These are phyloP conservation scores for Phocoena sinus DNA, from an alignment of 2,113 vertebrate species.

Conservation along the genomic window DNA sequence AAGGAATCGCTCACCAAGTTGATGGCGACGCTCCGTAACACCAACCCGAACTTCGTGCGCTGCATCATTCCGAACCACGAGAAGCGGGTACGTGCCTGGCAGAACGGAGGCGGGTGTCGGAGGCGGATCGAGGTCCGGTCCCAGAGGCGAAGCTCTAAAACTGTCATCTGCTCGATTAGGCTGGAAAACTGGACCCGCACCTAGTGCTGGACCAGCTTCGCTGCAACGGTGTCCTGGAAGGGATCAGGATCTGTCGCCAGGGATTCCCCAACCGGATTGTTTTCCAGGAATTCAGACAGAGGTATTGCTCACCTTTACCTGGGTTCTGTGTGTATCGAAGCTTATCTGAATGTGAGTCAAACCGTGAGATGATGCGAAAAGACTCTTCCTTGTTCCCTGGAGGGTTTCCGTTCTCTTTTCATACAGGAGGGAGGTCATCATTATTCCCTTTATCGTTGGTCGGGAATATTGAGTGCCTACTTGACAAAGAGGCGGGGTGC, in stretches of 20 bases:
- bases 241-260: slow-evolving; percentile 97
- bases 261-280: slow-evolving; percentile 98
- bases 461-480: not conserved
- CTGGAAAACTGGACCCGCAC: slow-evolving; percentile 96
- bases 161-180: slow-evolving; percentile 77
- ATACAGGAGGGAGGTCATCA: not conserved
- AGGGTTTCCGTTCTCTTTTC: not conserved
- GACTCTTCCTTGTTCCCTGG: not conserved
- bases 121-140: fast-evolving
- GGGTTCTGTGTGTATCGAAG: not conserved
- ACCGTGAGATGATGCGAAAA: not conserved
- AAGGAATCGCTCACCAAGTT: slow-evolving; percentile 97
- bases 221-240: slow-evolving; percentile 96
- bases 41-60: slow-evolving; percentile 98
- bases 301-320: slow-evolving; percentile 78
- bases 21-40: slow-evolving; percentile 98
- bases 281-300: slow-evolving; percentile 99
- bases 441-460: not conserved
- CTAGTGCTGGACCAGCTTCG: slow-evolving; percentile 96
- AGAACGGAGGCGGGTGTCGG: fast-evolving
- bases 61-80: slow-evolving; percentile 99
- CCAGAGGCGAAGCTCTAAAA: not conserved
- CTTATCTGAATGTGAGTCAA: not conserved
- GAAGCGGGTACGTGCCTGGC: slow-evolving; percentile 86
- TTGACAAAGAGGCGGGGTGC: not conserved